Evolutionary conservation across 2,113 vertebrate species (phyloP).

Genomic region (Glaucidium brasilianum): DNA sequence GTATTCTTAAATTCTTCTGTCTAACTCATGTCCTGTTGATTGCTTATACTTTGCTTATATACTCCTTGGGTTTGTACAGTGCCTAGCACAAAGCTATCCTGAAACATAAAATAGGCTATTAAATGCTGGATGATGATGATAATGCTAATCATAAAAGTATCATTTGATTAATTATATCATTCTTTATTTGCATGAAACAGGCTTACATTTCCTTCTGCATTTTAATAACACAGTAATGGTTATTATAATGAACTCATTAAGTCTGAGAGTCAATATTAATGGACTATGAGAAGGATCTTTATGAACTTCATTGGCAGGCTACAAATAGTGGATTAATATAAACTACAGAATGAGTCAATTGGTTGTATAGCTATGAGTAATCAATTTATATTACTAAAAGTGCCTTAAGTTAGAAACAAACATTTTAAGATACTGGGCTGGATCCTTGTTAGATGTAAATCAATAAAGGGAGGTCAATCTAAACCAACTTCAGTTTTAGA

Average conservation of each 20-base stretch:
- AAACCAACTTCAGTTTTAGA: constrained; percentile 6
- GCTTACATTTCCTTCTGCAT: constrained; percentile 60
- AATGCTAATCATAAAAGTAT: constrained; percentile 24
- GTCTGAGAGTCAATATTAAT: constrained; percentile 72
- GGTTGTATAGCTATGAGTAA: constrained; percentile 36
- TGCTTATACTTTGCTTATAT: background rate
- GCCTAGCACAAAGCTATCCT: background rate
- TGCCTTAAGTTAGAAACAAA: constrained; percentile 41
- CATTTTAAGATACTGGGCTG: constrained; percentile 21
- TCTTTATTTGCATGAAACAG: constrained; percentile 47
- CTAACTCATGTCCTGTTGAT: background rate
- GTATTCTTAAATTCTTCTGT: background rate
- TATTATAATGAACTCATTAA: constrained; percentile 72
- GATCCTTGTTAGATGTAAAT: constrained; percentile 33
- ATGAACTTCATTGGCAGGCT: constrained; percentile 65
- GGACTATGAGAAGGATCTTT: constrained; percentile 55
- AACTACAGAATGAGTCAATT: constrained; percentile 50
- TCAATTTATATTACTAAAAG: constrained; percentile 39
- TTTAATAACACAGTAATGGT: constrained; percentile 62
- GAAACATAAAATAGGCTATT: background rate
- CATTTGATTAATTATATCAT: constrained; percentile 40
- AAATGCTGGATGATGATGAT: constrained; percentile 8
- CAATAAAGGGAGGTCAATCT: constrained; percentile 39
- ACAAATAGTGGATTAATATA: constrained; percentile 58
- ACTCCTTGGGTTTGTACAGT: background rate